Evolutionary conservation across 2,113 vertebrate species (phyloP), one percentile per base, ranked within the genome.

Genomic region (Python bivittatus): DNA sequence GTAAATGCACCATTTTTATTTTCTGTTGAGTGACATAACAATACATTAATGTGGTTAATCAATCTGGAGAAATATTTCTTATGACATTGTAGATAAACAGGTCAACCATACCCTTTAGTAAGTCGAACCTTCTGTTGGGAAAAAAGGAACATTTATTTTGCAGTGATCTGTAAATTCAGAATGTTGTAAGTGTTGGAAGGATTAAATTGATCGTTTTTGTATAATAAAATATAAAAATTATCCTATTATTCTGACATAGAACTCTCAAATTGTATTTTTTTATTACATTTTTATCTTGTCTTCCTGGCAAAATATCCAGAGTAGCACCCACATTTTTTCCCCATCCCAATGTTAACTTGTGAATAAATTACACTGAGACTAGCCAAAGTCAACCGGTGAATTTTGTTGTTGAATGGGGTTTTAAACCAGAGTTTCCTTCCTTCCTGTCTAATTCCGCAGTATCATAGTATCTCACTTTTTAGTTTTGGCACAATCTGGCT

Each of bases 31-130:
- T 90, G 84, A 58, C 90, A 91, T 72, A 86, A 58, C 79, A 89
- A 72, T 90, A 72, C 53, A 84, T 94, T 94, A 92, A 84, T 1
- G 86, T 88, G 68, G 64, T 88, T 90, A 91, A 92, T 61, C 89
- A 88, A 92, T 48, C 56, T 90, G 79, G 84, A 42, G 38, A 86
- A 94, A 68, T 48, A 44, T 57, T 79, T 87, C 29, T 83, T 88
- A 88, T 90, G 61, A 89, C 79, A 91, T 85, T 57, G 68, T 88
- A 79, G 38, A 86, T 86, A 92, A 92, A 91, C 61, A 92, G 84
- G 68, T 94, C 54, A 57, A 58, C 88, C 88, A 90, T 64, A 7
- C 84, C 42, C n/a, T 87, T 85, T 56, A 12, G 13, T 48, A 92
- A 90, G 57, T 56, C 48, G 88, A 92, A 88, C 20, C 72, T 29